Base-by-base conservation (phyloP, 2,888 invertebrate genomes). In the Pimpla rufipes region DNA sequence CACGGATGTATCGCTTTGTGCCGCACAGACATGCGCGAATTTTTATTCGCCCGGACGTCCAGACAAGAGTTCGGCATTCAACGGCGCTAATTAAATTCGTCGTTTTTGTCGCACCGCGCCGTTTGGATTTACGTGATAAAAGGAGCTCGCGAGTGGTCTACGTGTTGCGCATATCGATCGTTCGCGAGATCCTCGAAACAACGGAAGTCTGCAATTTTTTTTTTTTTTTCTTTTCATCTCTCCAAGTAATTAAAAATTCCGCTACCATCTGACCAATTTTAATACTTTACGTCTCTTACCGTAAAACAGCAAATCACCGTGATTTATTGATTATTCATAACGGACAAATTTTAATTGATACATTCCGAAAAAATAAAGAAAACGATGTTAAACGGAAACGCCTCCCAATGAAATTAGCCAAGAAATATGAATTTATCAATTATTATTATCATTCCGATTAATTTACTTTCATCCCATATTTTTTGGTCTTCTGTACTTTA, bases 71-170 rank as follows among this genome's bases (percentile, higher is more conserved):
- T 66, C 40, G 21, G 16, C 66, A 42, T 59, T 45, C 55, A 57
- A 16, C 47, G 68, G 37, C n/a, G n/a, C 47, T 13, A 21, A 37
- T 57, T 42, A 59, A 52, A 70, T 70, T 70, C 11, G 45, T 62
- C 62, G 37, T 45, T 74, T 52, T 76, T 66, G n/a, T 67, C 66
- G 40, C 64, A 59, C 71, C 40, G 13, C 40, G n/a, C n/a, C 37
- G 42, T 29, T 67, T n/a, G 40, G 37, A 71, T 77, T 77, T 29
- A 73, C 81, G 57, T 71, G 81, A 77, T 47, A 73, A 66, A 81
- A 77, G 55, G n/a, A n/a, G 16, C 13, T 52, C 16, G 37, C 71
- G 45, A 42, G n/a, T 47, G 37, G 16, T 42, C 37, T 71, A 35
- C 75, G 70, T 55, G 62, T 66, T 45, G 11, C 23, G 55, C 75